Conservation (phyloP, 92 coral and sea anemone genomes). For the Phenganax subtilis region DNA sequence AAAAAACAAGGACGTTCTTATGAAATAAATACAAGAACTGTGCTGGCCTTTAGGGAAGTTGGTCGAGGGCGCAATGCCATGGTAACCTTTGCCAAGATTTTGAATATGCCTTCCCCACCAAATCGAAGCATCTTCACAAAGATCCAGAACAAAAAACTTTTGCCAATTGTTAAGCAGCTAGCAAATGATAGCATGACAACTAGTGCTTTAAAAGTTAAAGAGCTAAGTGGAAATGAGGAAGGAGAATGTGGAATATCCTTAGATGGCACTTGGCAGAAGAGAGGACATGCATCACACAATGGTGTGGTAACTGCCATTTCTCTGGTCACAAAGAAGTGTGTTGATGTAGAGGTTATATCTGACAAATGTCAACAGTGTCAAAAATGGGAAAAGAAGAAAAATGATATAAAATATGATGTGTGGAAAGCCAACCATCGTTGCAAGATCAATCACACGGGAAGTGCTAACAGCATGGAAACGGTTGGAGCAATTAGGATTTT, state of each 20-base stretch:
- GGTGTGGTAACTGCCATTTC: conserved; percentile 21
- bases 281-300: conserved; percentile 15
- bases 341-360: conserved; percentile 15
- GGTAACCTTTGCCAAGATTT: not conserved
- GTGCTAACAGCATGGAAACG: conserved; percentile 30
- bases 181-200: not conserved
- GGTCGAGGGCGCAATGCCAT: not conserved
- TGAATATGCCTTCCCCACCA: conserved; percentile 6
- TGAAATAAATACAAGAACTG: conserved; percentile 5
- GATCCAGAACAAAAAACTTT: not conserved
- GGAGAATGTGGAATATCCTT: conserved; percentile 10
- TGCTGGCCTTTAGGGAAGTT: conserved; percentile 6
- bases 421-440: conserved; percentile 31
- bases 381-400: conserved; percentile 4
- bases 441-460: conserved; percentile 25
- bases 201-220: conserved; percentile 6
- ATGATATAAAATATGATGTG: not conserved
- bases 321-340: conserved; percentile 9
- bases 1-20: conserved; percentile 10
- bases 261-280: conserved; percentile 11
- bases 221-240: not conserved
- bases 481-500: conserved; percentile 22
- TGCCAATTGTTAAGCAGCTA: not conserved
- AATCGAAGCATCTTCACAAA: not conserved
- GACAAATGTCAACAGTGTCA: conserved; percentile 24